Conservation (phyloP, 2,797 vertebrate species). For the Onychomys torridus region DNA sequence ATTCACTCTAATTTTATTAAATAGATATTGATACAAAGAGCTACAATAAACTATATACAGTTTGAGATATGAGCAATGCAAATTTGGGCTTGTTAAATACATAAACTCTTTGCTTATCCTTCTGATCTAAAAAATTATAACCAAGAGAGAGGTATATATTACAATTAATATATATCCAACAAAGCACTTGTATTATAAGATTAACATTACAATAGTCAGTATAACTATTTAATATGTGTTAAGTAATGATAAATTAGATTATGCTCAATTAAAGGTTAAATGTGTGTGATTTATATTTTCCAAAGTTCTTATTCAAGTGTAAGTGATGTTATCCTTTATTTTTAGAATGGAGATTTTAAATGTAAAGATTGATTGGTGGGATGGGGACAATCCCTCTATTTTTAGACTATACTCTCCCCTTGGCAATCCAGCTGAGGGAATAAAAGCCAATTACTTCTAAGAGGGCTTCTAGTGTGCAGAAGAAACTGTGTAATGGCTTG, state of each 20-base stretch:
- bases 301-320: not conserved
- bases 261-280: slow-evolving; percentile 7
- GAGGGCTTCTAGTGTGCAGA: not conserved
- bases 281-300: slow-evolving; percentile 19
- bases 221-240: slow-evolving; percentile 26
- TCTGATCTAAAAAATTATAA: slow-evolving; percentile 40
- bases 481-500: slow-evolving; percentile 31
- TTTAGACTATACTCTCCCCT: not conserved
- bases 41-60: not conserved
- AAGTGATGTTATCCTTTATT: slow-evolving; percentile 1
- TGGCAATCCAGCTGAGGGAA: slow-evolving; percentile 57
- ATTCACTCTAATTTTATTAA: slow-evolving; percentile 30
- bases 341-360: slow-evolving; percentile 19
- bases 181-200: not conserved
- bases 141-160: not conserved
- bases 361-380: not conserved
- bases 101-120: not conserved
- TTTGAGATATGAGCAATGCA: not conserved
- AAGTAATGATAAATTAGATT: slow-evolving; percentile 41
- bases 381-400: not conserved
- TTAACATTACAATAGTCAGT: slow-evolving; percentile 19
- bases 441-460: slow-evolving; percentile 31
- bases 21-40: not conserved
- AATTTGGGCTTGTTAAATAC: not conserved
- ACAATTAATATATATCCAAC: not conserved